Evolutionary conservation across 2,888 invertebrate genomes (phyloP), one percentile per base, ranked within the genome.

Genomic region (Aphrophora alni): DNA sequence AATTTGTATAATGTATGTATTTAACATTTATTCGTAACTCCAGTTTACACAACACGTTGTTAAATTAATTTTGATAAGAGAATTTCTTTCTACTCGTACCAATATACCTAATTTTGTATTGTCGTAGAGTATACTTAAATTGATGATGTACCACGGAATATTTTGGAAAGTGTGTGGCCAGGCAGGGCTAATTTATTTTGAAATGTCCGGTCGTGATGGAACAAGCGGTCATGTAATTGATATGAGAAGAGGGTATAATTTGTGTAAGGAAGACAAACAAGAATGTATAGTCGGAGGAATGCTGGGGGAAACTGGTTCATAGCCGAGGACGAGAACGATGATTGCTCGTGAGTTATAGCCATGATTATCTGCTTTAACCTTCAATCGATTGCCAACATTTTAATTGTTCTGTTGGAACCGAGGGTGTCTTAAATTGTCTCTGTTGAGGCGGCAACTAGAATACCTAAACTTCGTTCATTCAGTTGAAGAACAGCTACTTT

Each of bases 11-110:
- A 59, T 59, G 59, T 59, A 59, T 59, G 59, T 59, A 59, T 59
- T 59, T 59, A 59, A 5, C 59, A 21, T 59, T 2, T 21, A 59
- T 21, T n/a, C 59, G 2, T 59, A 59, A 59, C 59, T 21, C 12
- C 59, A 59, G 59, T 59, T 59, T 59, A 59, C 59, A 59, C 21
- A 59, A 21, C 59, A 59, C 59, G 59, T 59, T 59, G 59, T 59
- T 59, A 59, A 59, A 59, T 59, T 59, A 59, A 59, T 21, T 59
- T 59, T 59, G n/a, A 33, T 33, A 33, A 33, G 33, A 33, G 33
- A 14, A 59, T 59, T 59, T 59, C 59, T 21, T 59, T 14, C 59
- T 3, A 21, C 21, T 3, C 59, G n/a, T 21, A 59, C 59, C 59
- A 2, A 21, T 59, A 21, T 21, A 21, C 21, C 21, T 59, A 59